These are phyloP conservation scores for Drosophila imparisetae DNA, from an alignment of 2,888 invertebrate genomes.

Conservation along the genomic window DNA sequence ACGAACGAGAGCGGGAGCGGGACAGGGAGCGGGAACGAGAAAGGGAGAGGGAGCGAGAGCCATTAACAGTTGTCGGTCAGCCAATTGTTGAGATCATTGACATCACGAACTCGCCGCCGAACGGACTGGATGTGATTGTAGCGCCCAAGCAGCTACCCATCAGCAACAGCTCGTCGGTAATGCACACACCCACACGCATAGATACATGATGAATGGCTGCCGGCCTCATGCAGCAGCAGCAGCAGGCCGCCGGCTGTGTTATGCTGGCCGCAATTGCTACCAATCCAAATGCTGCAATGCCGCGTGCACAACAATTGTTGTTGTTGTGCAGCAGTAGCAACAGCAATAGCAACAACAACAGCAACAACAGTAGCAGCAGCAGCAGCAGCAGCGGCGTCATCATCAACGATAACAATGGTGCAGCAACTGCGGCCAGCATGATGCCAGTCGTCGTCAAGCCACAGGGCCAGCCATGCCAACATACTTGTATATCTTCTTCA, in stretches of 20 bases:
- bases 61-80: slow-evolving; percentile 20
- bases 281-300: slow-evolving; percentile 44
- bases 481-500: slow-evolving; percentile 78
- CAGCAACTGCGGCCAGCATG: slow-evolving; percentile 75
- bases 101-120: slow-evolving; percentile 77
- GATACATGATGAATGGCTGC: slow-evolving; percentile 84
- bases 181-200: slow-evolving; percentile 81
- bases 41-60: slow-evolving; percentile 23
- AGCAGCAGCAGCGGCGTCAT: slow-evolving; percentile 47
- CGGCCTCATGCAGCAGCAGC: slow-evolving; percentile 81
- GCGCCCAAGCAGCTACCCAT: slow-evolving; percentile 35
- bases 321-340: slow-evolving; percentile 36
- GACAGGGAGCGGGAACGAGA: slow-evolving; percentile 69
- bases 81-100: slow-evolving; percentile 66
- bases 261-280: slow-evolving; percentile 76
- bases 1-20: slow-evolving; percentile 76
- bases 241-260: slow-evolving; percentile 72
- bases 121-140: slow-evolving; percentile 57
- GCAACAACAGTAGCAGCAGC: slow-evolving; percentile 69
- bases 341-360: slow-evolving; percentile 25
- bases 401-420: slow-evolving; percentile 9
- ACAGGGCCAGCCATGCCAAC: slow-evolving; percentile 60
- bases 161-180: slow-evolving; percentile 79
- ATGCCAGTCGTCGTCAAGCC: slow-evolving; percentile 56
- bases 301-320: slow-evolving; percentile 45